phyloP scores from a whole-genome alignment of 2,888 invertebrate species.

The Mimumesa dahlbomi region DNA sequence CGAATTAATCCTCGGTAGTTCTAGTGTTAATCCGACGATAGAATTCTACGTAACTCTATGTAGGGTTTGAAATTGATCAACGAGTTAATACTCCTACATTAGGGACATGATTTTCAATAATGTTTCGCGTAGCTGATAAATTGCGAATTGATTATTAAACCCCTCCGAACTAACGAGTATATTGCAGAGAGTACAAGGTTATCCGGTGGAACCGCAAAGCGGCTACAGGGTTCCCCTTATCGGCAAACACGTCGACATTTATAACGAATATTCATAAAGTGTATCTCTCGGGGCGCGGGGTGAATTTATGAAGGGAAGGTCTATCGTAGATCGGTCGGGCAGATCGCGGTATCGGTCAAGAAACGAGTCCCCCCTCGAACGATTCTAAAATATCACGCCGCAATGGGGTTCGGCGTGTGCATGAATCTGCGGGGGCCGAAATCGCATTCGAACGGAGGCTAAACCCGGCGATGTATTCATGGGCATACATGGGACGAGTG shows the following conservation, averaged over 20 bases:
- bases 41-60: too few relatives aligned
- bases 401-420: slow-evolving; percentile 22
- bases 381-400: slow-evolving; percentile 34
- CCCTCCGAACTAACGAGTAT: background rate
- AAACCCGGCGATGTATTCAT: slow-evolving; percentile 68
- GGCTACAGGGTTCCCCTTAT: slow-evolving; percentile 20
- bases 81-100: too few relatives aligned
- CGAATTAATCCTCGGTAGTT: too few relatives aligned
- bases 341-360: slow-evolving; percentile 50
- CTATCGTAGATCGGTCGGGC: slow-evolving; percentile 34
- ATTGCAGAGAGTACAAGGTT: background rate
- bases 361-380: slow-evolving; percentile 16
- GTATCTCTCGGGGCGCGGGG: slow-evolving; percentile 20
- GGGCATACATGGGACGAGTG: slow-evolving; percentile 31
- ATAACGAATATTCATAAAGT: slow-evolving; percentile 39
- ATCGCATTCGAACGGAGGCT: slow-evolving; percentile 48
- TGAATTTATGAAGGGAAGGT: slow-evolving; percentile 45
- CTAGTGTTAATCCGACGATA: too few relatives aligned
- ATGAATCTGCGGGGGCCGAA: slow-evolving; percentile 45
- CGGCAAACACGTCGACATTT: slow-evolving; percentile 20
- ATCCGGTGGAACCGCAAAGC: background rate
- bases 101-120: too few relatives aligned
- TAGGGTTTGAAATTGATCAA: too few relatives aligned
- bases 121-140: too few relatives aligned
- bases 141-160: too few relatives aligned